Conservation (phyloP, 2,888 invertebrate species). For the Chorisops tibialis region DNA sequence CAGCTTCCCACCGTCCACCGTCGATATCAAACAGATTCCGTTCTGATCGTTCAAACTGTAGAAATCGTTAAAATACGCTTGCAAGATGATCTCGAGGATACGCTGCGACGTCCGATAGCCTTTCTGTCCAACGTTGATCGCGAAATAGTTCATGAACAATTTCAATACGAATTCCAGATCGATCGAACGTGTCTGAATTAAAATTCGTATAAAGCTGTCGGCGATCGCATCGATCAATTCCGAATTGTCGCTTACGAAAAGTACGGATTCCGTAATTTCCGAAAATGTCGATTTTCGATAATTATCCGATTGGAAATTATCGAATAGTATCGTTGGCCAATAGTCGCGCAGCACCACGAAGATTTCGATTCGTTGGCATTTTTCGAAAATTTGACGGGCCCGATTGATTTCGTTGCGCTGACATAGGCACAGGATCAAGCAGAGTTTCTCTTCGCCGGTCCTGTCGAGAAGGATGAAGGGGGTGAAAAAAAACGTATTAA, state of each 20-base stretch:
- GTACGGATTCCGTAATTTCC: conserved; percentile 47
- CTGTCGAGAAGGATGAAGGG: neutral
- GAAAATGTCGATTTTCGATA: conserved; percentile 40
- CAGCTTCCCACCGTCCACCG: neutral
- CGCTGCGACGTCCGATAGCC: conserved; percentile 51
- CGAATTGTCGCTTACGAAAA: conserved; percentile 43
- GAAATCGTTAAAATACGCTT: conserved; percentile 53
- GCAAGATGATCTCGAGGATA: conserved; percentile 55
- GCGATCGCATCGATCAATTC: conserved; percentile 47
- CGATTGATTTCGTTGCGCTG: conserved; percentile 4
- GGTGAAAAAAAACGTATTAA: neutral
- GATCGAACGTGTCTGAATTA: conserved; percentile 47
- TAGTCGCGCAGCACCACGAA: conserved; percentile 24
- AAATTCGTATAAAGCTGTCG: conserved; percentile 47
- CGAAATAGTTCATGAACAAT: conserved; percentile 64
- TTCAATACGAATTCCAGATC: conserved; percentile 50
- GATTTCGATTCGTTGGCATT: conserved; percentile 41
- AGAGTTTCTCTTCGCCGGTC: conserved; percentile 19
- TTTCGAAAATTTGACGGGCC: conserved; percentile 29
- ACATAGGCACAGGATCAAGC: conserved; percentile 24
- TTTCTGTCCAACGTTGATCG: conserved; percentile 62
- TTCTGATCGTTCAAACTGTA: conserved; percentile 42
- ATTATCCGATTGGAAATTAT: conserved; percentile 31
- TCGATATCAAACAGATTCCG: neutral
- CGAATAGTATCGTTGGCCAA: conserved; percentile 30